Evolutionary conservation across 2,113 vertebrate genomes (phyloP), one percentile per base, ranked within the genome.

Genomic region (Hemiprocne comata): DNA sequence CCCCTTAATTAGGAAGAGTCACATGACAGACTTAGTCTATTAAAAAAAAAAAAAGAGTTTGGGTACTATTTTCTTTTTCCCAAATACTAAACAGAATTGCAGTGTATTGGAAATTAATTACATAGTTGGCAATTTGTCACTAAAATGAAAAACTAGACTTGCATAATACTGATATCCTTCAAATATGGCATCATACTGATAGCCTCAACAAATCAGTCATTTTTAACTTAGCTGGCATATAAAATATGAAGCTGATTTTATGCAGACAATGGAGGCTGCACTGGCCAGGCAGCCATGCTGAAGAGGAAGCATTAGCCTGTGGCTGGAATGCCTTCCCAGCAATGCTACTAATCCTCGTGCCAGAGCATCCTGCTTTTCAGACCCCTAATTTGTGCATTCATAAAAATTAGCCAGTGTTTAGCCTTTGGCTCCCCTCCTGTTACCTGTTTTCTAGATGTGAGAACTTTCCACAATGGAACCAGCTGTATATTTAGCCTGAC

Each of bases 301-400:
- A n/a, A n/a, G 28, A 89, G 9, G 23, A 66, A 81, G 46, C 0
- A 0, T 58, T 66, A 76, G 13, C 8, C 7, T 0, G 1, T 34
- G 13, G 51, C 38, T 74, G 21, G 24, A 83, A 65, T 54, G 55
- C 17, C 29, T 69, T 87, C 50, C 33, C 34, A 76, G 58, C 6
- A 13, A 55, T 3, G 1, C 36, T 58, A n/a, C 36, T 77, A 33
- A 19, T 36, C 10, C 1, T 18, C 50, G 18, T 65, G 34, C 60
- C 40, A 58, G 16, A 70, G 12, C 42, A 11, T n/a, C 29, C 46
- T 29, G 10, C 40, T 51, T 70, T 62, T 79, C 40, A 87, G 46
- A 38, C 10, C 29, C 4, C 36, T 69, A 12, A 12, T 66, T 66
- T 64, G 40, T 62, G 42, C 48, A 20, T 60, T 71, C 15, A 29